These are phyloP conservation scores for Lysandra bellargus DNA, from an alignment of 2,888 invertebrate genomes.

Conservation along the genomic window DNA sequence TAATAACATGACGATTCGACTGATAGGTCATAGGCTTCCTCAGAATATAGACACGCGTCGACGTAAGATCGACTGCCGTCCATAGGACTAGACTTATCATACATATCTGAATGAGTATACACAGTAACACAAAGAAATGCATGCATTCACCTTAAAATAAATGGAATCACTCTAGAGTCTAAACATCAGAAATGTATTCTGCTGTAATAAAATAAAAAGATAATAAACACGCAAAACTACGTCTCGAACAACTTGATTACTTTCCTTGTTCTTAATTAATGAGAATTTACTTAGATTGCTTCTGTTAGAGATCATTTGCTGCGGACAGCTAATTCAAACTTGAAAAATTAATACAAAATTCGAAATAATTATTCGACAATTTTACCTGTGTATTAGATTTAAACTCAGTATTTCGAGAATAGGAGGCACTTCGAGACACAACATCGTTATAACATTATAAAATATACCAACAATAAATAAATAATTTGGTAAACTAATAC, in stretches of 20 bases:
- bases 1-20: conserved; percentile 44
- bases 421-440: conserved; percentile 32
- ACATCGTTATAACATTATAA: conserved; percentile 3
- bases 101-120: conserved; percentile 71
- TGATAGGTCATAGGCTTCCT: conserved; percentile 72
- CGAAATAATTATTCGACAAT: conserved; percentile 34
- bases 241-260: background rate
- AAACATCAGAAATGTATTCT: conserved; percentile 62
- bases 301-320: conserved; percentile 37
- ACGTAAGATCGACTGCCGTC: conserved; percentile 73
- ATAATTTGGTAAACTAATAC: conserved; percentile 77
- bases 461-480: conserved; percentile 56
- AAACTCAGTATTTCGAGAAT: conserved; percentile 47
- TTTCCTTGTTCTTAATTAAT: background rate
- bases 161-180: conserved; percentile 78
- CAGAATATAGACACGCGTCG: conserved; percentile 63
- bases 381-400: conserved; percentile 46
- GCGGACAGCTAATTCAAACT: conserved; percentile 31
- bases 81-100: conserved; percentile 76
- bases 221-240: conserved; percentile 29
- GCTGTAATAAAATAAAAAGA: conserved; percentile 67
- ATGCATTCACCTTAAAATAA: conserved; percentile 78
- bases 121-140: conserved; percentile 79
- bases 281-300: background rate
- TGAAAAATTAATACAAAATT: conserved; percentile 8